A percentile compares a stretch with the other conserved stretches of the same genome.
These are phyloP conservation scores for Gryllus bimaculatus DNA, from an alignment of 1,140 invertebrate species.

Conservation along the genomic window DNA sequence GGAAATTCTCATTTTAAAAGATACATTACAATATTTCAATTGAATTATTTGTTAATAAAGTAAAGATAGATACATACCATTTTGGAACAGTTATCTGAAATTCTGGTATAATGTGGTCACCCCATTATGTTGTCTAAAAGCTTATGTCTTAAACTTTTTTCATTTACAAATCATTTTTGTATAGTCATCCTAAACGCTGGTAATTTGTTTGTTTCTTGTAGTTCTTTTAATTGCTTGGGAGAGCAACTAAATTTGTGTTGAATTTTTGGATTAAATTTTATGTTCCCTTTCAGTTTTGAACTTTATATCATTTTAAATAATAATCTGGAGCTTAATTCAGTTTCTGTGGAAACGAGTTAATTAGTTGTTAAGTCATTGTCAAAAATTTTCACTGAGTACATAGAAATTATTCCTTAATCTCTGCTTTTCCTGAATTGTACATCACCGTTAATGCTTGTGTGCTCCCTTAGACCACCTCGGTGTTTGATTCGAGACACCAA, in stretches of 20 bases:
- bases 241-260: too few species aligned
- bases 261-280: neutral
- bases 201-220: neutral
- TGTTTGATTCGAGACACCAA: slow-evolving; percentile 6
- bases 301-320: neutral
- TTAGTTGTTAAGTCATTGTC: neutral
- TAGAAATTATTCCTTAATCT: neutral
- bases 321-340: neutral
- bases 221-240: neutral
- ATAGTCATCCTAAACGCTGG: neutral
- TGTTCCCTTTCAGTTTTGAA: neutral
- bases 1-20: too few species aligned
- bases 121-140: neutral
- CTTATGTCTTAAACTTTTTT: neutral
- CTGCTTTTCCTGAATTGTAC: neutral
- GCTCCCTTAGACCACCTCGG: slow-evolving; percentile 11
- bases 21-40: too few species aligned
- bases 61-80: too few species aligned
- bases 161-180: neutral
- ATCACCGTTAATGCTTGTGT: neutral
- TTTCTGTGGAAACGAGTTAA: neutral
- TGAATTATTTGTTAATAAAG: too few species aligned
- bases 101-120: too few species aligned
- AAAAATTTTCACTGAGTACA: neutral
- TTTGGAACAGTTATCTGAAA: too few species aligned